Evolutionary conservation across 2,888 invertebrate genomes (phyloP).

Genomic region (Bombyx huttoni): DNA sequence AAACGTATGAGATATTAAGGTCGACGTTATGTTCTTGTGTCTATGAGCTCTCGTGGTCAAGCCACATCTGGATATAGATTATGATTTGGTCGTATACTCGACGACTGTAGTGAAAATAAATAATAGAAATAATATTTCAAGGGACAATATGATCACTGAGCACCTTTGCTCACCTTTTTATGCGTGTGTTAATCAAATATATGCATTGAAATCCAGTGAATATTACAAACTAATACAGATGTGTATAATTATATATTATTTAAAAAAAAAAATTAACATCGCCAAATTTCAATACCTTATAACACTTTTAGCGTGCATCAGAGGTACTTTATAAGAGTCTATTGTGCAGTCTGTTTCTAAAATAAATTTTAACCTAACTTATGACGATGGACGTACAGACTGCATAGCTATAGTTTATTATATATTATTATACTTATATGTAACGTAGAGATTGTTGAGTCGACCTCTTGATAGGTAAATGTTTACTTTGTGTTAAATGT

Average conservation of each 20-base stretch:
- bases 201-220: background rate
- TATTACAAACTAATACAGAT: conserved; percentile 1
- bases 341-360: conserved; percentile 20
- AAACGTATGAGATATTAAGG: too few species aligned
- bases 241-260: background rate
- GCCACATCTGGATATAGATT: too few species aligned
- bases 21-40: too few species aligned
- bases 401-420: conserved; percentile 22
- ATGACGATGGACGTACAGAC: conserved; percentile 21
- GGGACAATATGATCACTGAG: too few species aligned
- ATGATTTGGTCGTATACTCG: too few species aligned
- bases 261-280: background rate
- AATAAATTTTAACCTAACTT: conserved; percentile 14
- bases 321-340: conserved; percentile 6
- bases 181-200: too few species aligned
- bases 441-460: conserved; percentile 10
- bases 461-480: conserved; percentile 15
- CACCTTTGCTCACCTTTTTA: too few species aligned
- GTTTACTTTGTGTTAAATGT: conserved; percentile 14
- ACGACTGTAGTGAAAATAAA: too few species aligned
- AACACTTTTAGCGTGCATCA: conserved; percentile 3
- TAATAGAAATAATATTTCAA: too few species aligned
- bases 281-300: background rate
- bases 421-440: conserved; percentile 1
- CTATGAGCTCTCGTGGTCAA: too few species aligned